Base-by-base conservation (phyloP, 2,113 vertebrate species). In the Marcusenius ussheri region DNA sequence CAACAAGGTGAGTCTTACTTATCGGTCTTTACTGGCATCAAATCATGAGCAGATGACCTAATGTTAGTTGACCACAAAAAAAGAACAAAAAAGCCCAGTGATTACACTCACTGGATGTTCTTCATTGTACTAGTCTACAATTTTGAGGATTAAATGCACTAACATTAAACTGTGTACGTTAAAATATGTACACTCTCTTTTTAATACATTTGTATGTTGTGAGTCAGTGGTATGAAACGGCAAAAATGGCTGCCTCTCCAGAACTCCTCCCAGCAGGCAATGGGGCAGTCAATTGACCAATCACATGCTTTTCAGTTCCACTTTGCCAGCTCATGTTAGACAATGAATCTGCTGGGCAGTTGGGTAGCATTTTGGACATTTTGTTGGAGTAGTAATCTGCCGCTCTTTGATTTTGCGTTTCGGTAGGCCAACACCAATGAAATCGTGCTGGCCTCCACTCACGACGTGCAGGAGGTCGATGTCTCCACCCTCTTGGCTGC, bases 391-490 rank as follows among this genome's bases (percentile, higher is more conserved):
- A 45, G 42, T 21, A 83, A 45, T 83, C 6, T 51, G 70, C n/a
- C 19, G 1, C 88, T 90, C 6, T 92, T 7, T 91, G 90, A 92
- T 88, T 93, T 51, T 62, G 17, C 47, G 31, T 86, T 80, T 74
- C 31, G 56, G 24, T 62, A 99, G 98, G 97, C 98, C 89, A 99
- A 98, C 93, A 95, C 91, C 91, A 99, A 97, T 89, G 98, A 99
- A 94, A 97, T 99, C 27, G 98, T 99, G 92, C 94, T 99, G 95
- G 98, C 98, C 80, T 99, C 98, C 90, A 99, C 98, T 53, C 98
- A 99, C 85, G 98, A 99, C 88, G 98, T 99, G 90, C 98, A 99
- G 94, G 98, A 99, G 93, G 98, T 99, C 17, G 98, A 99, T 83
- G 97, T 99, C 89, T 97, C 98, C 21, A 97, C 95, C 89, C 95